Conservation (phyloP, 30 jellyfish, hydroid and myxozoan species). For the Aurelia aurita region DNA sequence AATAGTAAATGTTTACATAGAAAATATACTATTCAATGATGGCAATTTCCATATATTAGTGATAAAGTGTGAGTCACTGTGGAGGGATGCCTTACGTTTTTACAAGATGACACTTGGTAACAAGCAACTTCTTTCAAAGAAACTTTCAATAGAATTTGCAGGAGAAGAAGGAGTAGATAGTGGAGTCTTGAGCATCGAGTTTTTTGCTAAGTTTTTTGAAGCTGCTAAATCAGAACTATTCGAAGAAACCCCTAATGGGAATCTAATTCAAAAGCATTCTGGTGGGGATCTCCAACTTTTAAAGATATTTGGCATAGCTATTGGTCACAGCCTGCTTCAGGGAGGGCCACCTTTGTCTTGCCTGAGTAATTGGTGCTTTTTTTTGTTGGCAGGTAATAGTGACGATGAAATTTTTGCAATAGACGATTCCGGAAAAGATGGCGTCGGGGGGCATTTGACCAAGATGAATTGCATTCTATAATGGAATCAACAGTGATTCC, state of each 20-base stretch:
- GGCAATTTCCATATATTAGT: background rate
- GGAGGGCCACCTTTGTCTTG: constrained; percentile 55
- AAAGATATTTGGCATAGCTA: constrained; percentile 54
- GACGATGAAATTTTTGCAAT: constrained; percentile 48
- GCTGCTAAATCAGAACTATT: constrained; percentile 11
- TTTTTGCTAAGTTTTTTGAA: constrained; percentile 20
- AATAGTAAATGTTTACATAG: constrained; percentile 25
- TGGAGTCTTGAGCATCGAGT: constrained; percentile 16
- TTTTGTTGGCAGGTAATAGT: constrained; percentile 4
- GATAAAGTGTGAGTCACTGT: background rate
- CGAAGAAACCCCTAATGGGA: constrained; percentile 2
- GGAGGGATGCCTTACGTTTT: constrained; percentile 4
- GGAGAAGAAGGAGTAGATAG: constrained; percentile 5
- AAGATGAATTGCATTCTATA: too few relatives aligned
- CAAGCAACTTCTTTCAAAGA: background rate
- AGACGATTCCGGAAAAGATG: too few relatives aligned
- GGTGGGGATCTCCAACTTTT: constrained; percentile 57
- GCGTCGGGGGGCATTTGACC: too few relatives aligned
- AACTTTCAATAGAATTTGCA: background rate
- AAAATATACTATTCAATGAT: constrained; percentile 8
- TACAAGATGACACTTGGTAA: background rate
- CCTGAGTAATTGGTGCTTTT: constrained; percentile 25
- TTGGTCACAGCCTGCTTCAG: constrained; percentile 49
- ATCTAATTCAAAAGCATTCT: constrained; percentile 49
- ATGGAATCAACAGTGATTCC: too few relatives aligned